Conservation (phyloP, 2,797 vertebrate species). For the Manis javanica region DNA sequence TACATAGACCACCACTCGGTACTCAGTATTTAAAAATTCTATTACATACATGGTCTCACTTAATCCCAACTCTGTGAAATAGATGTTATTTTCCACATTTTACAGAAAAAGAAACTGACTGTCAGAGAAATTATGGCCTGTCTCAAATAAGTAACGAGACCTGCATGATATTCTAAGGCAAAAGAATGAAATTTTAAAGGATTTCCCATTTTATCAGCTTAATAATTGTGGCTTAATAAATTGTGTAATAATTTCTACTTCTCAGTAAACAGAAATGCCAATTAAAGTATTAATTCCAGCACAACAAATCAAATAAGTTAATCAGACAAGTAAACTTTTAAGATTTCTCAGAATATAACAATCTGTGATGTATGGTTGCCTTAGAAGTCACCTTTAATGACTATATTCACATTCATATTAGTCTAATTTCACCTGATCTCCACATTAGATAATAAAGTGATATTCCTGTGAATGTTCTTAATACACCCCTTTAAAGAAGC, state of each 20-base stretch:
- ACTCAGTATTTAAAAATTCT: neutral
- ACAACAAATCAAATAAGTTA: neutral
- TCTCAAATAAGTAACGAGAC: neutral
- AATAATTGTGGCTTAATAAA: neutral
- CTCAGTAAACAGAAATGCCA: neutral
- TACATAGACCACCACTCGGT: neutral
- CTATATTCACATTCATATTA: neutral
- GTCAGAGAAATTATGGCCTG: neutral
- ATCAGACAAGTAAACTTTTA: neutral
- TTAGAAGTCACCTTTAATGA: neutral
- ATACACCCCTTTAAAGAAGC: neutral
- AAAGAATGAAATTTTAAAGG: neutral
- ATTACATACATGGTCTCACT: neutral
- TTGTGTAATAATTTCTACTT: neutral
- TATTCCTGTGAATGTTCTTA: neutral
- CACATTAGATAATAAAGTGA: neutral
- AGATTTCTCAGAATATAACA: neutral
- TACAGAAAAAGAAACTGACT: slow-evolving; percentile 5
- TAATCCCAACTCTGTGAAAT: slow-evolving; percentile 18
- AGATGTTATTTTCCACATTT: neutral
- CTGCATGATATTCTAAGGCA: neutral
- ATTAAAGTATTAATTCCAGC: neutral
- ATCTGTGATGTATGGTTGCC: neutral
- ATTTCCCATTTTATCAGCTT: neutral
- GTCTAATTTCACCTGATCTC: neutral